Base-by-base conservation (phyloP, 1,140 invertebrate genomes). In the Drosophila bocki region DNA sequence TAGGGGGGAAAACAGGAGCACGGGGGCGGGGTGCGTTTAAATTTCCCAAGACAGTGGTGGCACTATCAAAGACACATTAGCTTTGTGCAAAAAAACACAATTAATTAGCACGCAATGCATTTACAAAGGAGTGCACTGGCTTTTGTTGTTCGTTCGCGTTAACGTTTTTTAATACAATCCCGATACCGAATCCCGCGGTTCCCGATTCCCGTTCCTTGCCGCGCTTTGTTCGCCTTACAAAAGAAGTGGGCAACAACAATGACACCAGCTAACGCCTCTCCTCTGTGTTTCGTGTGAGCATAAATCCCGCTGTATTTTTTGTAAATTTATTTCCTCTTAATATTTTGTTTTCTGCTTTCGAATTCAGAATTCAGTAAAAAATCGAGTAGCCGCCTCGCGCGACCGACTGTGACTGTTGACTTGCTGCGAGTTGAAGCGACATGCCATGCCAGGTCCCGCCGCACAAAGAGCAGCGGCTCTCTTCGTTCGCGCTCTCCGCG, bases 41-140 rank as follows among this genome's bases (percentile, higher is more conserved):
- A 84, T 80, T 58, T 80, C 72, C 63, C 35, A 72, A 79, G 60
- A 65, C 64, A 70, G 42, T 42, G 58, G 51, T 50, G 59, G 53
- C 57, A 83, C 80, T 68, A 81, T 90, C 70, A 64, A 88, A 75
- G 53, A 69, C 72, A 83, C 80, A 88, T 84, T 88, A 83, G 72
- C 77, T 65, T 62, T 62, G 48, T 42, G 61, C 45, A 44, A 17
- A 57, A 65, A 22, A 58, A 59, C 56, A 68, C 75, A 67, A 77
- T 39, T 77, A 48, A 75, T 51, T 76, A 54, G 72, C 74, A 67
- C 60, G 69, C 69, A 50, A 12, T 50, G 68, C 39, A 64, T 47
- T 42, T 56, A 77, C 56, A 69, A 53, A 67, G 70, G 22, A 74
- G 54, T 29, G 33, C 35, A 42, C 22, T 29, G 54, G 45, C 54